Base-by-base conservation (phyloP, 2,888 invertebrate species). In the Callyntrura sp. region DNA sequence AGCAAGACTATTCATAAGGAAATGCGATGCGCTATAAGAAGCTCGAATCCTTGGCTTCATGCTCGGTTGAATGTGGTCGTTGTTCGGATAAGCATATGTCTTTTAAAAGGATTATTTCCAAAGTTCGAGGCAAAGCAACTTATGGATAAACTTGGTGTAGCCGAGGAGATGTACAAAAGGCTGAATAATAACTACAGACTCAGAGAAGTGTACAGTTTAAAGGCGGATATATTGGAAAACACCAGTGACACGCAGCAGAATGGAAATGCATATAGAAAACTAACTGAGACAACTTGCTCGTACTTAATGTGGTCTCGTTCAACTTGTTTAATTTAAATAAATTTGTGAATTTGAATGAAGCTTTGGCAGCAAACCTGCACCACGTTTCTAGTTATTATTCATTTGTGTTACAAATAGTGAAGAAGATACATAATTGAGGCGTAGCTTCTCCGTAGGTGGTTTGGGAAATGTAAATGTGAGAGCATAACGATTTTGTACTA, bases 121-220 rank as follows among this genome's bases (percentile, higher is more conserved):
- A 76, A 83, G 14, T 23, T 82, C 0, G 17, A n/a, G 6, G 83
- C 83, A 43, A 43, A 45, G 11, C 83, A 88, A 48, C 48, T 90
- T 12, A 68, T 90, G 65, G 57, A 70, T 9, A 78, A 89, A 17
- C 70, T 92, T 28, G 79, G 85, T 17, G 85, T 84, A 14, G 86
- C 86, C 0, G 89, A 91, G 73, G 62, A 87, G 0, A 60, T 91
- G 8, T 92, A 91, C 51, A 43, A 76, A 17, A 85, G 87, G 17
- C 92, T 91, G 92, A 76, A 89, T 12, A 92, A 92, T 48, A 60
- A 60, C 11, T 92, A 92, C 25, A 76, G 92, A 45, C 76, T 91
- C 2, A 91, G 87, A 79, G 91, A 92, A 57, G 62, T 92, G 1
- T 81, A 87, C 11, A 12, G 79, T 43, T 81, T 89, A 20, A 90